These are phyloP conservation scores for Acromyrmex heyeri DNA, from an alignment of 1,140 invertebrate genomes.

Conservation along the genomic window DNA sequence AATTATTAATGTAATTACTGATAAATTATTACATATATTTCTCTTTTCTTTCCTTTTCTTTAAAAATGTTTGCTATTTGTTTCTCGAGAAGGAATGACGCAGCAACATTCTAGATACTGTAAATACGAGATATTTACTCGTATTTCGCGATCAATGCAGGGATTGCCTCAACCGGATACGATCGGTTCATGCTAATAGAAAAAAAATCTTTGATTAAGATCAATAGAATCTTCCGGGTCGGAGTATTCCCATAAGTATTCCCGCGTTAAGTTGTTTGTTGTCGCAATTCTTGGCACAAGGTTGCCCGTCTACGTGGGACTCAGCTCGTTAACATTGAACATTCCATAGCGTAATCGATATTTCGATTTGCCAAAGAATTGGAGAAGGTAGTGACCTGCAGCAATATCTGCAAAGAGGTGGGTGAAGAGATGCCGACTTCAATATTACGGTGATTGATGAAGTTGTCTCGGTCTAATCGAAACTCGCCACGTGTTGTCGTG, in stretches of 20 bases:
- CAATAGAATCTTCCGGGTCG: conserved; percentile 5
- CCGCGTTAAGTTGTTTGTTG: conserved; percentile 21
- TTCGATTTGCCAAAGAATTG: neutral
- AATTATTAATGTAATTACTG: neutral
- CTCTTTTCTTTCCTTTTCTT: neutral
- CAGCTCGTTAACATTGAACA: conserved; percentile 24
- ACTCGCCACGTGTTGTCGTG: neutral
- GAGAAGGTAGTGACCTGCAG: neutral
- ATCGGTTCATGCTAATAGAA: conserved; percentile 18
- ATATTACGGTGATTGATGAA: conserved; percentile 14
- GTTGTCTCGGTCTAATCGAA: no score
- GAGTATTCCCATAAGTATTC: neutral
- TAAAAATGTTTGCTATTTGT: neutral
- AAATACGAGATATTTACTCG: no score
- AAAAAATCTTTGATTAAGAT: conserved; percentile 36
- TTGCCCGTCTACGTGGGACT: neutral
- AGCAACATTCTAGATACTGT: neutral
- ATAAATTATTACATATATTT: neutral
- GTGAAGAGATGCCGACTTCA: neutral
- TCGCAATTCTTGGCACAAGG: conserved; percentile 1
- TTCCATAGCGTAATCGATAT: conserved; percentile 16
- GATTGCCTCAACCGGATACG: conserved; percentile 5
- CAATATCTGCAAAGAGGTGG: neutral
- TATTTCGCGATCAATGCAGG: neutral
- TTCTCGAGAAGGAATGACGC: neutral